Evolutionary conservation across 1,140 invertebrate species (phyloP).

Genomic region (Drosophila suzukii): DNA sequence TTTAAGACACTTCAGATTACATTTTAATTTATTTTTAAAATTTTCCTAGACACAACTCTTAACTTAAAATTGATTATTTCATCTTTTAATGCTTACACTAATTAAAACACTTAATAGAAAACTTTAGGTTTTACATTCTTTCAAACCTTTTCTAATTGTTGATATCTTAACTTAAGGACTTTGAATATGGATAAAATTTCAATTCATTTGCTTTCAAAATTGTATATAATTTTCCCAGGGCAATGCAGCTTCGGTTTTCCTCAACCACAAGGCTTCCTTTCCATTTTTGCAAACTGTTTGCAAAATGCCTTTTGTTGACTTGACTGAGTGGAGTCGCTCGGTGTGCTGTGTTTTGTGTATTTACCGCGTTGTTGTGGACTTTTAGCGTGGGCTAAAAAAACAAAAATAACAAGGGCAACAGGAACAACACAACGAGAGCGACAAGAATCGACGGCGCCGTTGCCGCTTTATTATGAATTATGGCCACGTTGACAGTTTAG

Average conservation of each 20-base stretch:
- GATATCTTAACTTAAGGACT: no score
- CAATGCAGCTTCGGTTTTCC: slow-evolving; percentile 23
- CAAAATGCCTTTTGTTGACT: slow-evolving; percentile 58
- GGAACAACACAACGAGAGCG: slow-evolving; percentile 24
- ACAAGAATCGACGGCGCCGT: slow-evolving; percentile 67
- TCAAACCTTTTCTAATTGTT: no score
- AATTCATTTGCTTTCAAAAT: no score
- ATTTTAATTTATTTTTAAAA: background rate
- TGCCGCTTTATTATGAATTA: slow-evolving; percentile 79
- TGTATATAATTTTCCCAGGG: slow-evolving; percentile 16
- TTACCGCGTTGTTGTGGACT: slow-evolving; percentile 42
- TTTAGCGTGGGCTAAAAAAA: slow-evolving; percentile 27
- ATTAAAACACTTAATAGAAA: no score
- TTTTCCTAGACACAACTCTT: no score
- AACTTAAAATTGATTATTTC: no score
- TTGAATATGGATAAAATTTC: no score
- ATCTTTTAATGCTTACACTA: no score
- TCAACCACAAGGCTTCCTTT: slow-evolving; percentile 5
- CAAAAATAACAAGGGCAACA: slow-evolving; percentile 9
- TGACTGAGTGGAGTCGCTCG: slow-evolving; percentile 33
- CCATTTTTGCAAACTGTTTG: slow-evolving; percentile 46
- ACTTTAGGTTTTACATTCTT: no score
- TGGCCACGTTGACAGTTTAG: slow-evolving; percentile 81
- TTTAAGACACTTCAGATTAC: no score
- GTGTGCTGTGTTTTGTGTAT: slow-evolving; percentile 39